Percentiles rank a stretch among this genome's conserved stretches.
These are phyloP conservation scores for Eupithecia tripunctaria DNA, from an alignment of 2,888 invertebrate species.

Conservation along the genomic window DNA sequence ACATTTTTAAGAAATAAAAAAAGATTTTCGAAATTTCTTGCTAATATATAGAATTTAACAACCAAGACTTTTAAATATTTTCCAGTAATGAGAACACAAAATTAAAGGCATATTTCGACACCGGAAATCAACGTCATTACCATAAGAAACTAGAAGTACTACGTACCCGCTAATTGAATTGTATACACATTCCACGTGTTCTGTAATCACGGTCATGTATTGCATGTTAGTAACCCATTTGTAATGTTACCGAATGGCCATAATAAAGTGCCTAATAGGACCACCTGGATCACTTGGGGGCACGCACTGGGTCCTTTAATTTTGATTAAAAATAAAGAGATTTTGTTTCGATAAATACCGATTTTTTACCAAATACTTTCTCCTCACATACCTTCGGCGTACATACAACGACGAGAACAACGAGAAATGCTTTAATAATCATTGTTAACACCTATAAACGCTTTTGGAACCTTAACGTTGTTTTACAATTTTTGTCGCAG, in stretches of 20 bases:
- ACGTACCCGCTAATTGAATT: constrained; percentile 47
- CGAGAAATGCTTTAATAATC: no score
- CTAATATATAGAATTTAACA: neutral
- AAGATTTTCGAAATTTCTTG: no score
- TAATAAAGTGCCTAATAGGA: constrained; percentile 56
- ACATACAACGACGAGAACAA: no score
- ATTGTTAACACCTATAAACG: neutral
- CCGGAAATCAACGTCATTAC: constrained; percentile 5
- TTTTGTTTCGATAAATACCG: neutral
- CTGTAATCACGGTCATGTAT: constrained; percentile 38
- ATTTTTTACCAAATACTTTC: neutral
- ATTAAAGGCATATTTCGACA: constrained; percentile 8
- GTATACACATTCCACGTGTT: constrained; percentile 39
- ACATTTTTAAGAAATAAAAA: no score
- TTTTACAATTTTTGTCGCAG: neutral
- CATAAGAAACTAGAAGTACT: constrained; percentile 25
- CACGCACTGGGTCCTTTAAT: constrained; percentile 52
- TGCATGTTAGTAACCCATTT: constrained; percentile 59
- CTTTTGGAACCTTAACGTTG: neutral
- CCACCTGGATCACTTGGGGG: constrained; percentile 57
- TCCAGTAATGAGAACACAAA: constrained; percentile 13
- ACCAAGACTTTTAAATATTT: neutral
- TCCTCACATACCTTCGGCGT: no score
- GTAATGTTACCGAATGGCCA: constrained; percentile 58
- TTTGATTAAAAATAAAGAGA: constrained; percentile 34